phyloP scores from a whole-genome alignment of 37 sponge, comb jelly and placozoan species.

The Dysidea cf. avara region DNA sequence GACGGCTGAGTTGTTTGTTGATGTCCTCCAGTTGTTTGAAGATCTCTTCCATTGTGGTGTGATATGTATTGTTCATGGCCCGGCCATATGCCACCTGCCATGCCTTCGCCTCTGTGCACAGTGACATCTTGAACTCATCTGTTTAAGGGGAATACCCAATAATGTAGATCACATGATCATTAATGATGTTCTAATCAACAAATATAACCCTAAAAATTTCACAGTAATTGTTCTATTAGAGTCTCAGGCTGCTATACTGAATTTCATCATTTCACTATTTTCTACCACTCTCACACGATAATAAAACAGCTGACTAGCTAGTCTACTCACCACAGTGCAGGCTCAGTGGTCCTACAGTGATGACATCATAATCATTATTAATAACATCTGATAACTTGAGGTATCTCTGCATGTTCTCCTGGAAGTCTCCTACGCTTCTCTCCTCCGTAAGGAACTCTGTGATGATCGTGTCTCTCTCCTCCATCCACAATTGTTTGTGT shows the following conservation, averaged over 20 bases:
- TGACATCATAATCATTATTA: conserved; percentile 39
- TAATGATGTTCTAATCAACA: conserved; percentile 15
- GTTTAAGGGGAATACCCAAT: conserved; percentile 37
- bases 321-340: no score
- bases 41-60: conserved; percentile 68
- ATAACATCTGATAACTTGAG: conserved; percentile 49
- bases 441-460: conserved; percentile 52
- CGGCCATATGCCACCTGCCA: conserved; percentile 86
- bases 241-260: no score
- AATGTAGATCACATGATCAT: conserved; percentile 6
- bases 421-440: conserved; percentile 78
- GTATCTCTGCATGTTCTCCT: conserved; percentile 65
- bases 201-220: no score
- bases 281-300: no score
- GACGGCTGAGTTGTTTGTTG: conserved; percentile 61
- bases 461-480: conserved; percentile 64
- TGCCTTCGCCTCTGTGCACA: conserved; percentile 82
- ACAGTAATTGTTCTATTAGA: no score
- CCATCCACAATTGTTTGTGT: conserved; percentile 81
- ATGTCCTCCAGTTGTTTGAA: conserved; percentile 80
- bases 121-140: conserved; percentile 74
- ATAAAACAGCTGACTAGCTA: no score
- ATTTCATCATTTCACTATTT: no score
- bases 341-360: conserved; percentile 33
- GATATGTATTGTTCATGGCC: conserved; percentile 68